These are phyloP conservation scores for Caenorhabditis sp. DNA, from an alignment of 2,888 invertebrate genomes.

Conservation along the genomic window DNA sequence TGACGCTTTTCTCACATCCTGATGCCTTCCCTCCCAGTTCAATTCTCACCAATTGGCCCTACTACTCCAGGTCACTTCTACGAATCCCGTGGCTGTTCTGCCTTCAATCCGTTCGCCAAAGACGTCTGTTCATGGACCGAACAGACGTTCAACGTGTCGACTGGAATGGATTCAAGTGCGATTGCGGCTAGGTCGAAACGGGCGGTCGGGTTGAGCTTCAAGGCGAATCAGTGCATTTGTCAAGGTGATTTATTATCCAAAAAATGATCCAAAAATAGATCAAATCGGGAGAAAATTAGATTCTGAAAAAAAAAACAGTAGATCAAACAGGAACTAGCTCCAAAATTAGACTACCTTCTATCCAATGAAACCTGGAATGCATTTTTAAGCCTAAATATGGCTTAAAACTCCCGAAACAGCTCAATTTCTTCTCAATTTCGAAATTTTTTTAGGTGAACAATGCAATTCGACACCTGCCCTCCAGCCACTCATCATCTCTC, in stretches of 20 bases:
- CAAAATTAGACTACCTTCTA: too few relatives aligned
- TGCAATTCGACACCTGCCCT: conserved; percentile 42
- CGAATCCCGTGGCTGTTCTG: conserved; percentile 56
- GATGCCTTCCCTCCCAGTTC: too few relatives aligned
- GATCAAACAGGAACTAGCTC: too few relatives aligned
- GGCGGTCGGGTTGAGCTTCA: conserved; percentile 24
- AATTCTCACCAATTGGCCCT: too few relatives aligned
- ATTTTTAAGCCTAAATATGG: too few relatives aligned
- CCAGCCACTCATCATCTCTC: background rate
- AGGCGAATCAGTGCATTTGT: conserved; percentile 56
- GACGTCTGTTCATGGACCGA: conserved; percentile 64
- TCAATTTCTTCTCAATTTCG: too few relatives aligned
- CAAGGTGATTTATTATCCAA: conserved; percentile 24
- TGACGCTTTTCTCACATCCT: too few relatives aligned
- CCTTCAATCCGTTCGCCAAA: conserved; percentile 53
- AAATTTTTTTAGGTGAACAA: conserved; percentile 42
- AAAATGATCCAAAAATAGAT: conserved; percentile 2
- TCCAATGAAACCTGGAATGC: too few relatives aligned
- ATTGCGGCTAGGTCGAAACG: conserved; percentile 24
- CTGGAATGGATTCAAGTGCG: conserved; percentile 21
- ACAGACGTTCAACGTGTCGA: conserved; percentile 46
- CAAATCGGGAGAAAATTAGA: too few relatives aligned
- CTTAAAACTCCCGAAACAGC: too few relatives aligned
- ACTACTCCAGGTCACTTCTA: conserved; percentile 26
- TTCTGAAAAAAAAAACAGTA: too few relatives aligned